Base-by-base conservation (phyloP, 1,140 invertebrate genomes). In the Babylonia areolata region DNA sequence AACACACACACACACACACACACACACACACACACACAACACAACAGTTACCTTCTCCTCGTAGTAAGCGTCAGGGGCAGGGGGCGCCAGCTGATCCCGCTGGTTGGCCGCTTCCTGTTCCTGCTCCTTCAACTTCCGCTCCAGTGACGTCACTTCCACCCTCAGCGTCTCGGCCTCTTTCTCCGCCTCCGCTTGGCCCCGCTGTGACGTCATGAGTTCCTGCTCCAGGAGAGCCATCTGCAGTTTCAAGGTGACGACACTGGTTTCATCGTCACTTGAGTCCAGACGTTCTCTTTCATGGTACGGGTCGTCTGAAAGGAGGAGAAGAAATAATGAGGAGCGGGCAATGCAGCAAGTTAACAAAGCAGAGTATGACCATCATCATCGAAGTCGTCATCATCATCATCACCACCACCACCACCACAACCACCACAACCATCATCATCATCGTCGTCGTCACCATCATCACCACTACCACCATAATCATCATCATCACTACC, bases 151-250 rank as follows among this genome's bases (percentile, higher is more conserved):
- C 5, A 97, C 95, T 95, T 92, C 96, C 96, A 90, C 96, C 96
- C 87, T 81, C 6, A 97, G 93, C 79, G 95, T 96, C 85, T 97
- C 96, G 91, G 97, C 97, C 91, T 97, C 97, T 87, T 96, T 95
- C 94, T 98, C 97, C 84, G 97, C 94, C 89, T 98, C 97, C 94
- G 97, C 97, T 58, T 97, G 96, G 94, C 97, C 98, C 85, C 96
- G 95, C 54, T 97, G 95, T 77, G 98, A 94, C 85, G 97, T 96
- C 5, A 96, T 95, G 75, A 97, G 96, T 95, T 98, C 97, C 95
- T 97, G 94, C 95, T 98, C 97, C 91, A 97, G 97, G n/a, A 98
- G 94, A 94, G 98, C 97, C 51, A 98, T 93, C 87, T 98, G 96
- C 42, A 98, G 94, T 90, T 82, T 82, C 33, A 82, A 40, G 31